Conservation (phyloP, 2,797 vertebrate genomes). For the Lophotriccus pileatus region DNA sequence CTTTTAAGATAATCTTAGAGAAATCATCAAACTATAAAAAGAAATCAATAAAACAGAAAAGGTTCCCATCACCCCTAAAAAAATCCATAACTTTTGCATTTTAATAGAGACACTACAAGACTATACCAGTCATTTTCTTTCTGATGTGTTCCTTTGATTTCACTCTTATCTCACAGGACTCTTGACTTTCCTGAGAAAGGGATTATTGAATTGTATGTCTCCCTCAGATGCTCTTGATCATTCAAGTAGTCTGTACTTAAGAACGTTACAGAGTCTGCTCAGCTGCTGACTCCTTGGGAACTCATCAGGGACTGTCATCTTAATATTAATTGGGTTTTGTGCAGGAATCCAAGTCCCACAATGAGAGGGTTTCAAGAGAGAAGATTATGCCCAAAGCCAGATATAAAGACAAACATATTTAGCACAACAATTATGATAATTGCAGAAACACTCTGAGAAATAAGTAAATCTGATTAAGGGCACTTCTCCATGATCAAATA, state of each 20-base stretch:
- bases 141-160: conserved; percentile 83
- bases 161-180: conserved; percentile 77
- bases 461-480: conserved; percentile 96
- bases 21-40: conserved; percentile 84
- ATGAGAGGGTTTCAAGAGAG: conserved; percentile 77
- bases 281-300: conserved; percentile 78
- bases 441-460: conserved; percentile 91
- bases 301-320: conserved; percentile 84
- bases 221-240: conserved; percentile 85
- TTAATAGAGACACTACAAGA: conserved; percentile 79
- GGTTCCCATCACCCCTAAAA: conserved; percentile 76
- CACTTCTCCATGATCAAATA: conserved; percentile 96
- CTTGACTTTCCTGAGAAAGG: conserved; percentile 84
- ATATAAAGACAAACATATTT: conserved; percentile 91
- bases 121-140: conserved; percentile 77
- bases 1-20: conserved; percentile 83
- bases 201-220: conserved; percentile 85
- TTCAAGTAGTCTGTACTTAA: conserved; percentile 83
- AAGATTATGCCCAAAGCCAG: conserved; percentile 83
- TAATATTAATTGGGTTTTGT: conserved; percentile 94
- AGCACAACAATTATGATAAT: conserved; percentile 98
- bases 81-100: conserved; percentile 82
- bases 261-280: conserved; percentile 78
- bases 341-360: conserved; percentile 83
- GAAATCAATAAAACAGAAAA: conserved; percentile 80